Base-by-base conservation (phyloP, 2,797 vertebrate genomes). In the Streptopelia turtur region DNA sequence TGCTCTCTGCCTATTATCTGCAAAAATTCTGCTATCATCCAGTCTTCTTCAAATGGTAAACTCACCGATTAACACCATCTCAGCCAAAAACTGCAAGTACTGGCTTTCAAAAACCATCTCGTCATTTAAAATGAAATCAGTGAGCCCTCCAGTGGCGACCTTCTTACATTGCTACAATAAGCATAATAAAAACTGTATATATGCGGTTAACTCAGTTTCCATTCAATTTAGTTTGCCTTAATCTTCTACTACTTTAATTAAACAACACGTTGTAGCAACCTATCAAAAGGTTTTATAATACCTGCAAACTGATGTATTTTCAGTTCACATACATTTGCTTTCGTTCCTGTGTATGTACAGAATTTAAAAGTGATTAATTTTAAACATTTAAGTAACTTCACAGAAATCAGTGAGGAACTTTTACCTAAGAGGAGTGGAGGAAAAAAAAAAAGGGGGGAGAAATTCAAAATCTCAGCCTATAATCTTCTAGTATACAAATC, bases 61-160 rank as follows among this genome's bases (percentile, higher is more conserved):
- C 1, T 2, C 7, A 68, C 4, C 28, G 55, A 25, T 45, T 87
- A 83, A 70, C 41, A 77, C 9, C 1, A 4, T 25, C 27, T 71
- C 56, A 78, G 55, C 22, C 24, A 72, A 82, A 79, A 82, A 2
- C 30, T 7, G 1, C 12, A 85, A 43, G 9, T 47, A 35, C 8
- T 49, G 21, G 18, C 27, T 82, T 89, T 89, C 35, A 82, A 71
- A 87, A 25, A 79, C 22, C 53, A 75, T 28, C 16, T 35, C 69
- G 33, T 33, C 28, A 61, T 50, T 59, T 92, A 94, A 93, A 17
- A 13, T 27, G 16, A 90, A 69, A 85, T 49, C 45, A 81, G 61
- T 63, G 45, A 69, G 91, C 93, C 96, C 89, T 90, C 96, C 94
- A n/a, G 93, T 96, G 97, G 95, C 39, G 72, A 31, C 41, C 79